Conservation (phyloP, 1,140 invertebrate species). For the Plutomurus gul region DNA sequence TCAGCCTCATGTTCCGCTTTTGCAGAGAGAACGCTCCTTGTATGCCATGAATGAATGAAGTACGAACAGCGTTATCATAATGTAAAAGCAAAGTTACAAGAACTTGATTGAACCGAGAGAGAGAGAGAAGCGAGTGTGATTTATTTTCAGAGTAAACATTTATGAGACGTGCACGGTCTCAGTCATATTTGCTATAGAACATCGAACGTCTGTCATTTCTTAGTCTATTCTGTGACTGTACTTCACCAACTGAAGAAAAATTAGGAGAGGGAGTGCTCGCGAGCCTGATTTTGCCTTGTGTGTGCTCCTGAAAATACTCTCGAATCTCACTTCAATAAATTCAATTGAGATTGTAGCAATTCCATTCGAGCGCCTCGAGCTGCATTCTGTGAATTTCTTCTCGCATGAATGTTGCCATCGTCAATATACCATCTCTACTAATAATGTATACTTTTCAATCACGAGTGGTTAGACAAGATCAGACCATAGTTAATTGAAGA, state of each 20-base stretch:
- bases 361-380: neutral
- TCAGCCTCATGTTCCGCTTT: neutral
- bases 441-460: conserved; percentile 16
- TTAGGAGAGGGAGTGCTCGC: neutral
- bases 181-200: neutral
- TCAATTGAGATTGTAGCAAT: conserved; percentile 3
- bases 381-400: too few relatives aligned
- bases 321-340: conserved; percentile 25
- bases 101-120: neutral
- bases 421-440: neutral
- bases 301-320: neutral
- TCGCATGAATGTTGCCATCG: neutral
- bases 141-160: conserved; percentile 21
- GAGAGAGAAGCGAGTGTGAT: neutral
- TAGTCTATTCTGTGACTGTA: too few relatives aligned
- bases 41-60: neutral
- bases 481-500: too few relatives aligned
- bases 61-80: neutral
- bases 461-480: neutral
- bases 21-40: neutral
- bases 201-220: neutral
- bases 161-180: conserved; percentile 27
- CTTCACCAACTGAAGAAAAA: too few relatives aligned
- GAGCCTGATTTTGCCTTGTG: neutral
- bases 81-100: conserved; percentile 6